Percentiles rank a stretch among this genome's conserved stretches.
phyloP scores from a whole-genome alignment of 2,888 invertebrate genomes.

The Monopis laevigella region DNA sequence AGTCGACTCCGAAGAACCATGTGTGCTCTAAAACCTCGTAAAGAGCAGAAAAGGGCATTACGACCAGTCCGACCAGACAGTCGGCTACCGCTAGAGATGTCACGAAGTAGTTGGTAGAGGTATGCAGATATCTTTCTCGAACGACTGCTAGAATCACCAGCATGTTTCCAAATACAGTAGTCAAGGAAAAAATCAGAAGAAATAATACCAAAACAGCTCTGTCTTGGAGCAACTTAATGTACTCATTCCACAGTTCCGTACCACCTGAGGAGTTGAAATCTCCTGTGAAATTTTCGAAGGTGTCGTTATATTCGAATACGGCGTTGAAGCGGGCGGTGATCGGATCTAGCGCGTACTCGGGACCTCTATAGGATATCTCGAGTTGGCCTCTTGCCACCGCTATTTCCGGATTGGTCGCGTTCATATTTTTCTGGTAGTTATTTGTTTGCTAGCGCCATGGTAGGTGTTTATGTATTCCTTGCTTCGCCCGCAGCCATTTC shows the following conservation, averaged over 20 bases:
- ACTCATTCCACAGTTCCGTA: constrained; percentile 51
- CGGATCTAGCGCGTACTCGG: constrained; percentile 38
- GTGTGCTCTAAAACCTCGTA: constrained; percentile 89
- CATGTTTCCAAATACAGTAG: constrained; percentile 95
- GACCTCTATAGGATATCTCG: constrained; percentile 40
- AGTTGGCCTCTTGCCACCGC: constrained; percentile 55
- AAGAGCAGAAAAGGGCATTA: constrained; percentile 96
- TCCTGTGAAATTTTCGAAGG: constrained; percentile 35
- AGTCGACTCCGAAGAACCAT: constrained; percentile 94
- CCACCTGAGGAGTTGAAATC: constrained; percentile 36
- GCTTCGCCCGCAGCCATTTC: constrained; percentile 59
- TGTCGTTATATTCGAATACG: constrained; percentile 41
- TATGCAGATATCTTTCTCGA: constrained; percentile 92
- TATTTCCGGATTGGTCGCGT: constrained; percentile 45
- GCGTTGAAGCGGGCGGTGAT: constrained; percentile 32
- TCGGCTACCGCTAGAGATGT: constrained; percentile 97
- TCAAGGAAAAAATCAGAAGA: constrained; percentile 86
- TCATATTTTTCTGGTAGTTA: constrained; percentile 56
- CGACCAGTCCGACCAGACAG: constrained; percentile 93
- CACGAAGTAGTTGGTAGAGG: constrained; percentile 97
- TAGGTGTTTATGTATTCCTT: constrained; percentile 57
- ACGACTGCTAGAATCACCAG: constrained; percentile 94
- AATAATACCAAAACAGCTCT: constrained; percentile 82
- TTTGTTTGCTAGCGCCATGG: constrained; percentile 52
- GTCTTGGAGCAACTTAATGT: constrained; percentile 66